Percentiles rank a stretch among this genome's conserved stretches.
These are phyloP conservation scores for Germaria angustata DNA, from an alignment of 2,888 invertebrate species.

Conservation along the genomic window DNA sequence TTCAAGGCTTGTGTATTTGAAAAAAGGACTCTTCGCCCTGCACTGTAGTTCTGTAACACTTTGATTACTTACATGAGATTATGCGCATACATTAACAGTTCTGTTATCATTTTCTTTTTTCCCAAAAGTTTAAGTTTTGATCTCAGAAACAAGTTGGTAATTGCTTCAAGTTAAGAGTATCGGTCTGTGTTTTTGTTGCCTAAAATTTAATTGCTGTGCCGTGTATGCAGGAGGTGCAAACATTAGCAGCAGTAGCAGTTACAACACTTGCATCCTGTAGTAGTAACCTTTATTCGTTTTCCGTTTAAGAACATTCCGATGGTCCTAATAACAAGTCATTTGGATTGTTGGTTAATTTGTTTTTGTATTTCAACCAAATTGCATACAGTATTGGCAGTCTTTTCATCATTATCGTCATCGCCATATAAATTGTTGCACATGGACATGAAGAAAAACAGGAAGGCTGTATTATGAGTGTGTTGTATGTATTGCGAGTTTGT, in stretches of 20 bases:
- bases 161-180: slow-evolving; percentile 56
- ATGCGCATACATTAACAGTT: slow-evolving; percentile 61
- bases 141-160: slow-evolving; percentile 62
- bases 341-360: slow-evolving; percentile 29
- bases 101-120: slow-evolving; percentile 28
- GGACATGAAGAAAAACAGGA: not conserved
- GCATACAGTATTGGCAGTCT: slow-evolving; percentile 39
- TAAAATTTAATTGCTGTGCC: slow-evolving; percentile 19
- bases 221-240: slow-evolving; percentile 35
- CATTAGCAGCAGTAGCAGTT: slow-evolving; percentile 8
- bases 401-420: slow-evolving; percentile 42
- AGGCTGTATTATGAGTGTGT: not conserved
- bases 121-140: slow-evolving; percentile 37
- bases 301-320: slow-evolving; percentile 10
- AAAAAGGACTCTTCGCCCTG: not conserved
- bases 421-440: slow-evolving; percentile 34
- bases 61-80: slow-evolving; percentile 38
- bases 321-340: slow-evolving; percentile 47
- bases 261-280: slow-evolving; percentile 35
- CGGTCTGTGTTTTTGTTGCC: slow-evolving; percentile 18
- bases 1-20: not conserved
- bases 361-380: slow-evolving; percentile 14
- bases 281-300: slow-evolving; percentile 26
- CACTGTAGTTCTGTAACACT: not conserved
- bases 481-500: too few relatives aligned